Percentiles rank a stretch among this genome's conserved stretches.
phyloP scores from a whole-genome alignment of 2,797 vertebrate genomes.

The Babyrousa celebensis region DNA sequence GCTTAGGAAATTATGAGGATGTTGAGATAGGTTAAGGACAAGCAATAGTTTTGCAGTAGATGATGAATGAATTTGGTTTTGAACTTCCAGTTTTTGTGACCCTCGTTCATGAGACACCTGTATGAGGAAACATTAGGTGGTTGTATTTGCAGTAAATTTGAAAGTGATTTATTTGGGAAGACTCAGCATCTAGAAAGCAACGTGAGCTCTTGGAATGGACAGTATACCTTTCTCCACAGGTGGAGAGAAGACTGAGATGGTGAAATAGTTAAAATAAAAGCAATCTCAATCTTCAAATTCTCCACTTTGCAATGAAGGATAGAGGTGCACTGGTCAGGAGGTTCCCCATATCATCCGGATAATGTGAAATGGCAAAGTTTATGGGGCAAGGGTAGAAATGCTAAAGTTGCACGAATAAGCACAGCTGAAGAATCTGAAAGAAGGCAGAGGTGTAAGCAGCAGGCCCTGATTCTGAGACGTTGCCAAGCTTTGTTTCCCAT shows the following conservation, averaged over 20 bases:
- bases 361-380: neutral
- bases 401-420: neutral
- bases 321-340: neutral
- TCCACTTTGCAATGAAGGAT: neutral
- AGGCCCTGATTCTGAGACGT: neutral
- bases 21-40: neutral
- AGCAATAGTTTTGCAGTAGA: neutral
- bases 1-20: neutral
- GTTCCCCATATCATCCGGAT: neutral
- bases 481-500: neutral
- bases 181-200: neutral
- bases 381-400: neutral
- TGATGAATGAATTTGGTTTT: neutral
- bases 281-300: neutral
- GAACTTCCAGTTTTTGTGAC: neutral
- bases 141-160: neutral
- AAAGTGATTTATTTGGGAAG: neutral
- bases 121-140: neutral
- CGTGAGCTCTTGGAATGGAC: neutral
- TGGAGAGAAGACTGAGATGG: neutral
- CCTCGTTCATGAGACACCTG: neutral
- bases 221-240: neutral
- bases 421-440: neutral
- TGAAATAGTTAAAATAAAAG: neutral
- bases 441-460: neutral